Conservation (phyloP, 2,113 vertebrate genomes). For the Corythaixoides concolor region DNA sequence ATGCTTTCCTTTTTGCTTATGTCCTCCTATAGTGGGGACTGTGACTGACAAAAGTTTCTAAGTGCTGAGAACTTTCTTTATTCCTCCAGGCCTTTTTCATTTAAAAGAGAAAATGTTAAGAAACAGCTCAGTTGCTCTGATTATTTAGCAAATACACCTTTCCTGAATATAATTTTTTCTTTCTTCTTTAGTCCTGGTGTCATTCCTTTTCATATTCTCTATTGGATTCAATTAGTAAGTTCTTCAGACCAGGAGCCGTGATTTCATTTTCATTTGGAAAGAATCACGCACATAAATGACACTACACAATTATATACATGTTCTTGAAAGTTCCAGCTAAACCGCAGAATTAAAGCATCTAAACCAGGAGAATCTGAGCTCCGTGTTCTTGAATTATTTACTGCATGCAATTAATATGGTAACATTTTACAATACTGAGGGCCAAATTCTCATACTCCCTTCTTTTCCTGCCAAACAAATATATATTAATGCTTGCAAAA, state of each 20-base stretch:
- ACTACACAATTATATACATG: background rate
- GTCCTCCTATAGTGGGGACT: background rate
- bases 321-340: background rate
- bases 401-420: background rate
- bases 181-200: background rate
- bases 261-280: background rate
- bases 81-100: background rate
- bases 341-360: background rate
- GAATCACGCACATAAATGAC: background rate
- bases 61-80: background rate
- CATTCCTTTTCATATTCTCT: background rate
- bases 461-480: background rate
- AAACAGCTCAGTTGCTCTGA: background rate
- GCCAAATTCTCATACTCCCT: background rate
- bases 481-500: background rate
- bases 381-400: background rate
- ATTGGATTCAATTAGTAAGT: background rate
- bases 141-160: background rate
- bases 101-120: background rate
- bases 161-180: background rate
- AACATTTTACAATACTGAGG: background rate
- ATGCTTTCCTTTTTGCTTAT: background rate
- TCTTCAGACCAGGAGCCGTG: background rate
- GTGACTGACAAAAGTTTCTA: background rate
- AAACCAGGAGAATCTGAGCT: background rate